A percentile compares a stretch with the other conserved stretches of the same genome.
These are phyloP conservation scores for Vanacampus margaritifer DNA, from an alignment of 2,113 vertebrate genomes.

Conservation along the genomic window DNA sequence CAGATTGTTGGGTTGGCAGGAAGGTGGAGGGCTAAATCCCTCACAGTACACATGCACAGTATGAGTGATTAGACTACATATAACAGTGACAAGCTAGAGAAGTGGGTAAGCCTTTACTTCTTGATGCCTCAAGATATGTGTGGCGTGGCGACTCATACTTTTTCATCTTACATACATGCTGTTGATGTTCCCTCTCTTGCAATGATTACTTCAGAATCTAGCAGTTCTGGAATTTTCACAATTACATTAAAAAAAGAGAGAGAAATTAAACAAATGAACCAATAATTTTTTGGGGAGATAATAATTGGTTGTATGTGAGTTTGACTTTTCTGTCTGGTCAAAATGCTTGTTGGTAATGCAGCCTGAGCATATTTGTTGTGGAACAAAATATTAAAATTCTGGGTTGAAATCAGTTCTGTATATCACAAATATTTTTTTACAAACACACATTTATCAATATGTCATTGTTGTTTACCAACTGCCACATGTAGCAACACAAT, in stretches of 20 bases:
- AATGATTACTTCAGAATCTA: neutral
- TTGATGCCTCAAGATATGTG: neutral
- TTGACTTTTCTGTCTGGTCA: too few relatives aligned
- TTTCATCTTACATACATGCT: neutral
- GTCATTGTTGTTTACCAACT: neutral
- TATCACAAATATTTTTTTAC: neutral
- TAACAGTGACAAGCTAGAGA: constrained; percentile 1
- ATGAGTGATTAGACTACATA: neutral
- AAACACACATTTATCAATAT: neutral
- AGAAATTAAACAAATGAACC: neutral
- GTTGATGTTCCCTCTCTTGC: neutral
- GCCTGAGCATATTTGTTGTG: neutral
- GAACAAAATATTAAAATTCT: too few relatives aligned
- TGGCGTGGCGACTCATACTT: neutral
- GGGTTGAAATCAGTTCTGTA: neutral
- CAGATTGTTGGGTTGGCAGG: neutral
- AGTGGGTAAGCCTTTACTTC: neutral
- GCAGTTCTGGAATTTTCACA: too few relatives aligned
- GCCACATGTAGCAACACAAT: neutral
- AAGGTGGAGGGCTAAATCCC: neutral
- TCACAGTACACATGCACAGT: neutral
- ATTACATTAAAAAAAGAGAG: neutral
- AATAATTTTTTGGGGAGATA: neutral
- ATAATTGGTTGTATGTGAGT: too few relatives aligned
- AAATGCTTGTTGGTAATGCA: too few relatives aligned